Evolutionary conservation across 2,888 invertebrate species (phyloP).

Genomic region (Drosophila limbata): DNA sequence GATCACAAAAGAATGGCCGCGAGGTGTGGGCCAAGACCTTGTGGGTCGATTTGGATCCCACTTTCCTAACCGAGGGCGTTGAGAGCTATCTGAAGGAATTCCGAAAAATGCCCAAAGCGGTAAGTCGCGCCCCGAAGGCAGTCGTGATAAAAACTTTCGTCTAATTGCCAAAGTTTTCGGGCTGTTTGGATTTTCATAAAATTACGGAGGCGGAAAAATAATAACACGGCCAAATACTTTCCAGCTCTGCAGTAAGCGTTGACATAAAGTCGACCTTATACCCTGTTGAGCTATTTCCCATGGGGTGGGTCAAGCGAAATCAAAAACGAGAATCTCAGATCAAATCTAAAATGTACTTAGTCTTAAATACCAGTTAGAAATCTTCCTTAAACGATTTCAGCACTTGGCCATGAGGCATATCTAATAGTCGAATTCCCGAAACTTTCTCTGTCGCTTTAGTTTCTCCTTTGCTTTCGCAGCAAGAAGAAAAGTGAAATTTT

Average conservation of each 20-base stretch:
- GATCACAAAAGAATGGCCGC: conserved; percentile 91
- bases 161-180: conserved; percentile 76
- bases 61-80: conserved; percentile 93
- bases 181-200: conserved; percentile 66
- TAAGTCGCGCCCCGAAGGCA: conserved; percentile 83
- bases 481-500: conserved; percentile 69
- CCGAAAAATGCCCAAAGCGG: conserved; percentile 89
- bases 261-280: conserved; percentile 29
- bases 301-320: background rate
- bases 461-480: conserved; percentile 23
- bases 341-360: conserved; percentile 1
- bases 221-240: conserved; percentile 62
- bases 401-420: conserved; percentile 20
- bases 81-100: conserved; percentile 93
- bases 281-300: conserved; percentile 26
- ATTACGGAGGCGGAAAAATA: conserved; percentile 60
- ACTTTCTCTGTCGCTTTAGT: conserved; percentile 25
- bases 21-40: conserved; percentile 94
- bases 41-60: conserved; percentile 95
- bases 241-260: conserved; percentile 32
- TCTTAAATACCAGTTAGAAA: background rate
- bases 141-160: conserved; percentile 56
- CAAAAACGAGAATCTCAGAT: background rate
- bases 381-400: conserved; percentile 17
- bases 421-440: conserved; percentile 31